A percentile compares a stretch with the other conserved stretches of the same genome.
Evolutionary conservation across 2,888 invertebrate genomes (phyloP).

Genomic region (Monopis laevigella): DNA sequence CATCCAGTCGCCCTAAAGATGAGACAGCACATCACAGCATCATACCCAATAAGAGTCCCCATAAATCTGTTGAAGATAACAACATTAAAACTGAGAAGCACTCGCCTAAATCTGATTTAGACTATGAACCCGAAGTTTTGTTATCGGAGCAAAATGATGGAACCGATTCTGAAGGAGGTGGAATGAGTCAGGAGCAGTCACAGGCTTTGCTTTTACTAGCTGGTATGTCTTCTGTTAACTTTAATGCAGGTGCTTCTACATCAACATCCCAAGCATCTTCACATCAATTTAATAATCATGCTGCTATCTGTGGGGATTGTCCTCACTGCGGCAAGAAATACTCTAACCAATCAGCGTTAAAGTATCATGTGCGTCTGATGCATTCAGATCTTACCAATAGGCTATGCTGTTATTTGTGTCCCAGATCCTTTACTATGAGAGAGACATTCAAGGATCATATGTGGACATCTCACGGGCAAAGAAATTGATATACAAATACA

Average conservation of each 20-base stretch:
- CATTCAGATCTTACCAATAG: slow-evolving; percentile 75
- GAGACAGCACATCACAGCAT: slow-evolving; percentile 34
- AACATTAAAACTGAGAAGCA: slow-evolving; percentile 51
- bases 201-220: slow-evolving; percentile 46
- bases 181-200: slow-evolving; percentile 45
- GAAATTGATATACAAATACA: slow-evolving; percentile 62
- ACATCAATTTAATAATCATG: slow-evolving; percentile 56
- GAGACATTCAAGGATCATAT: slow-evolving; percentile 76
- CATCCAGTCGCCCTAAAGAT: slow-evolving; percentile 38
- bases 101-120: slow-evolving; percentile 54
- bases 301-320: slow-evolving; percentile 70
- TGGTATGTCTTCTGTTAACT: slow-evolving; percentile 37
- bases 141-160: slow-evolving; percentile 55
- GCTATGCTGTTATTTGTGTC: slow-evolving; percentile 75
- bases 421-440: slow-evolving; percentile 73
- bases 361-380: slow-evolving; percentile 74
- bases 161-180: slow-evolving; percentile 39
- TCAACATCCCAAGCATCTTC: slow-evolving; percentile 50
- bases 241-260: slow-evolving; percentile 24
- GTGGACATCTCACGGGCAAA: slow-evolving; percentile 72
- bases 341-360: slow-evolving; percentile 75
- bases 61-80: slow-evolving; percentile 39
- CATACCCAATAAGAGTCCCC: slow-evolving; percentile 42
- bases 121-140: slow-evolving; percentile 58
- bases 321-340: slow-evolving; percentile 76